A percentile compares a stretch with the other conserved stretches of the same genome.
Conservation (phyloP, 2,888 invertebrate genomes). For the Caenorhabditis zanzibari region DNA sequence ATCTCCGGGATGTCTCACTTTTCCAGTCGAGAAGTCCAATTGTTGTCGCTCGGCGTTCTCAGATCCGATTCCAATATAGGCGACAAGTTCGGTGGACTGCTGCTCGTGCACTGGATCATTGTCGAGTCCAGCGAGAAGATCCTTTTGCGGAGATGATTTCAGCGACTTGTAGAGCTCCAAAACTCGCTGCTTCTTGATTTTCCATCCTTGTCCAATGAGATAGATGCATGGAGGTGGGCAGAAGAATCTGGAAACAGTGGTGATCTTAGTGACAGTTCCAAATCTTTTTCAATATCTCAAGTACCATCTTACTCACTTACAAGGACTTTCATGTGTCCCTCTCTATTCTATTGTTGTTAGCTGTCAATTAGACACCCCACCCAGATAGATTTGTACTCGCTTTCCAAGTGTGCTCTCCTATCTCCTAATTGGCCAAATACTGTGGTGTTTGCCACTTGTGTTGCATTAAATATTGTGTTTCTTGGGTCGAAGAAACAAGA, state of each 20-base stretch:
- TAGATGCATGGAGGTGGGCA: conserved; percentile 99
- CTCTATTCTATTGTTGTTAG: conserved; percentile 1
- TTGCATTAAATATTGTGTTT: conserved; percentile 65
- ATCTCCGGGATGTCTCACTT: conserved; percentile 85
- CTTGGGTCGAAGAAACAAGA: conserved; percentile 18
- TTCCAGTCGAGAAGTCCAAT: conserved; percentile 93
- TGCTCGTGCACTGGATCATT: conserved; percentile 64
- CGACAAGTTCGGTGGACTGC: conserved; percentile 89
- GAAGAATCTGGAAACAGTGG: conserved; percentile 88
- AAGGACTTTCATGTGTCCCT: conserved; percentile 51
- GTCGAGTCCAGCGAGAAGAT: conserved; percentile 19
- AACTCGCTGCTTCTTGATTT: conserved; percentile 90
- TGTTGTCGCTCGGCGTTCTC: conserved; percentile 98
- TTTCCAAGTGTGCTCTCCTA: conserved; percentile 17
- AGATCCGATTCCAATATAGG: conserved; percentile 98
- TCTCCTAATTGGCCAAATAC: conserved; percentile 57
- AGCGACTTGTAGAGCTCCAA: conserved; percentile 36
- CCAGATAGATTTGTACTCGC: conserved; percentile 12
- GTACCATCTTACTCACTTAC: conserved; percentile 2
- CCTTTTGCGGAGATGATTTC: conserved; percentile 48
- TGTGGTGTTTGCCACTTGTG: conserved; percentile 62
- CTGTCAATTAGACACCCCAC: conserved; percentile 42
- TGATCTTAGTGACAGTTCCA: not conserved
- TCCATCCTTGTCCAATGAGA: conserved; percentile 98
- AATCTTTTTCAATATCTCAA: not conserved